A percentile compares a stretch with the other conserved stretches of the same genome.
These are phyloP conservation scores for Anolis apletophallus DNA, from an alignment of 2,797 vertebrate genomes.

Conservation along the genomic window DNA sequence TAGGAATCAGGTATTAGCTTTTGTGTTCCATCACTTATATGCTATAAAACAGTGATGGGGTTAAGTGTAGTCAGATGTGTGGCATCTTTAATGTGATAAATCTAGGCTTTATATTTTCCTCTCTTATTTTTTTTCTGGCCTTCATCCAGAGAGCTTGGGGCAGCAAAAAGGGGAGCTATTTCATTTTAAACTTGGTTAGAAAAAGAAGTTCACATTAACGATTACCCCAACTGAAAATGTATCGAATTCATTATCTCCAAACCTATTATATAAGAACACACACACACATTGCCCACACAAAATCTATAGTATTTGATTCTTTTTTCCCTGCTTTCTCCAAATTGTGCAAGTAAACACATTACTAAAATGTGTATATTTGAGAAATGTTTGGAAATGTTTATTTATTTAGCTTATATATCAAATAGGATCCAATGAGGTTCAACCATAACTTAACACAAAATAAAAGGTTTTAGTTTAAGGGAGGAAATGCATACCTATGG, in stretches of 20 bases:
- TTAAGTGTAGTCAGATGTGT: neutral
- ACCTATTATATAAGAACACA: neutral
- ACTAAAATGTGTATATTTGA: neutral
- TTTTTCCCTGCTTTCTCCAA: neutral
- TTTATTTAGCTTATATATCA: too few relatives aligned
- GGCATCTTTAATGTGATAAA: neutral
- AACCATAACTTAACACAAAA: too few relatives aligned
- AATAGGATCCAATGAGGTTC: too few relatives aligned
- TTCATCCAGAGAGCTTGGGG: neutral
- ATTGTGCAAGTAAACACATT: neutral
- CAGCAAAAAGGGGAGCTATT: neutral
- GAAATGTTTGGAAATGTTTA: neutral
- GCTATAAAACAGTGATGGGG: neutral
- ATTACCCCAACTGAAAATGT: neutral
- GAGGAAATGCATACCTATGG: neutral
- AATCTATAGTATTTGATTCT: neutral
- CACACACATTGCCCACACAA: too few relatives aligned
- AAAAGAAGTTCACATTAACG: neutral
- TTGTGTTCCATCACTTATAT: constrained; percentile 6
- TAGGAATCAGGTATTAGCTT: neutral
- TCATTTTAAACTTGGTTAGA: neutral
- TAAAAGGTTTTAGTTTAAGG: neutral
- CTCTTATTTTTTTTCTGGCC: neutral
- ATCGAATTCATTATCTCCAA: neutral
- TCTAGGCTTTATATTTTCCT: neutral